phyloP scores from a whole-genome alignment of 2,888 invertebrate species.

The Drosophila nr. perissopoda region DNA sequence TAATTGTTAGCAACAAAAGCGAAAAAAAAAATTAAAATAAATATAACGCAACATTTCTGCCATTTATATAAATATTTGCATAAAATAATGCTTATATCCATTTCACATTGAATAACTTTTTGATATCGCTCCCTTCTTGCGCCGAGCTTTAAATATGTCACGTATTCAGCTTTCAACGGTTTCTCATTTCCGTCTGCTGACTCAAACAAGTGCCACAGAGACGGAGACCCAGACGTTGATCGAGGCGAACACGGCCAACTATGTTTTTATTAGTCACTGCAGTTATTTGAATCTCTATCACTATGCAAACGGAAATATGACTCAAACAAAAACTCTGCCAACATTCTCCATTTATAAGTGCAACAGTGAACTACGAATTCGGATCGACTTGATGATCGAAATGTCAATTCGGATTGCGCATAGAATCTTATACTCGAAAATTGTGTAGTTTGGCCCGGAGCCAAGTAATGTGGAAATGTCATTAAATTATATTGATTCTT shows the following conservation, averaged over 20 bases:
- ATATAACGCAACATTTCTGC: conserved; percentile 33
- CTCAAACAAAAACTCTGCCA: conserved; percentile 19
- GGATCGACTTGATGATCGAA: conserved; percentile 21
- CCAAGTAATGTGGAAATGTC: conserved; percentile 33
- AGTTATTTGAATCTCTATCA: conserved; percentile 30
- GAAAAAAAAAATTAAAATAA: not conserved
- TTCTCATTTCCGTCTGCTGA: conserved; percentile 61
- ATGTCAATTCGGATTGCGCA: conserved; percentile 31
- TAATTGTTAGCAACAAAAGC: conserved; percentile 52
- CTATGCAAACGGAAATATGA: conserved; percentile 35
- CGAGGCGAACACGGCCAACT: not conserved
- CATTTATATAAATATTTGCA: conserved; percentile 55
- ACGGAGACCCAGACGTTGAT: not conserved
- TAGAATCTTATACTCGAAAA: conserved; percentile 36
- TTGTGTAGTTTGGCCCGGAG: conserved; percentile 22
- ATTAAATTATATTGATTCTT: conserved; percentile 20
- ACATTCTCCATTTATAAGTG: not conserved
- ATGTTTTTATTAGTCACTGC: conserved; percentile 30
- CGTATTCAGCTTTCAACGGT: conserved; percentile 49
- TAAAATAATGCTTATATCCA: conserved; percentile 59
- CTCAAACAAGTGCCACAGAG: conserved; percentile 37
- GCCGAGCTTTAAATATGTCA: conserved; percentile 49
- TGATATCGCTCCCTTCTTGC: conserved; percentile 8
- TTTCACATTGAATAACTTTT: conserved; percentile 46
- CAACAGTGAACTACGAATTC: not conserved